Percentiles rank a stretch among this genome's conserved stretches.
Conservation (phyloP, 2,113 vertebrate species). For the Peucedramus taeniatus region DNA sequence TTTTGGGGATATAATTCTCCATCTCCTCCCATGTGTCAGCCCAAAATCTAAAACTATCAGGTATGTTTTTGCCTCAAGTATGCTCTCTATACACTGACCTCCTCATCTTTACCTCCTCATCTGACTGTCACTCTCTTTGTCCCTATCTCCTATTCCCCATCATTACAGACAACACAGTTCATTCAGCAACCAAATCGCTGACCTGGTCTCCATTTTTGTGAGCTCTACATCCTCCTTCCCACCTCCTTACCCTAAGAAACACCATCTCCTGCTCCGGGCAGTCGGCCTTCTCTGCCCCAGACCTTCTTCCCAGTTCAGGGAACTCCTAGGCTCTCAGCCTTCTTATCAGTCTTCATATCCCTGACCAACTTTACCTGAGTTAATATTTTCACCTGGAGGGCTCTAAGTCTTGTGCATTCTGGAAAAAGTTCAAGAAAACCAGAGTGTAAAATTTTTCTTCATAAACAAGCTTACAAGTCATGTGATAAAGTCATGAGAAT, state of each 20-base stretch:
- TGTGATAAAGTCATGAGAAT: neutral
- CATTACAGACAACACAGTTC: neutral
- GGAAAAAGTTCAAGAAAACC: neutral
- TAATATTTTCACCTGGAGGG: neutral
- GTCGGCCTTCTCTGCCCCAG: fast-evolving
- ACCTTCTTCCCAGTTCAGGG: neutral
- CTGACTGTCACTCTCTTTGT: too few relatives aligned
- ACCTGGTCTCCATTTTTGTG: neutral
- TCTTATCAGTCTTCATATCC: neutral
- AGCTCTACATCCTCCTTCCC: neutral
- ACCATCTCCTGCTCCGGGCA: neutral
- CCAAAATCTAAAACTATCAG: neutral
- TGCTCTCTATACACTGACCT: neutral
- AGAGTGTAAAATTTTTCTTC: neutral
- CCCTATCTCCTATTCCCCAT: neutral
- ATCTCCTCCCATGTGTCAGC: neutral
- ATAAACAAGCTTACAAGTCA: neutral
- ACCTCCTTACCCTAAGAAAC: neutral
- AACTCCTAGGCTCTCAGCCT: neutral
- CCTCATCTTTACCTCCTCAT: neutral
- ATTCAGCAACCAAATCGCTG: fast-evolving
- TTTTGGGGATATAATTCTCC: neutral
- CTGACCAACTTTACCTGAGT: neutral
- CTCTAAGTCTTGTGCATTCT: neutral
- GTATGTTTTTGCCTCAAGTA: neutral